Evolutionary conservation across 2,113 vertebrate species (phyloP), one percentile per base, ranked within the genome.

Genomic region (Chloropsis cyanopogon): DNA sequence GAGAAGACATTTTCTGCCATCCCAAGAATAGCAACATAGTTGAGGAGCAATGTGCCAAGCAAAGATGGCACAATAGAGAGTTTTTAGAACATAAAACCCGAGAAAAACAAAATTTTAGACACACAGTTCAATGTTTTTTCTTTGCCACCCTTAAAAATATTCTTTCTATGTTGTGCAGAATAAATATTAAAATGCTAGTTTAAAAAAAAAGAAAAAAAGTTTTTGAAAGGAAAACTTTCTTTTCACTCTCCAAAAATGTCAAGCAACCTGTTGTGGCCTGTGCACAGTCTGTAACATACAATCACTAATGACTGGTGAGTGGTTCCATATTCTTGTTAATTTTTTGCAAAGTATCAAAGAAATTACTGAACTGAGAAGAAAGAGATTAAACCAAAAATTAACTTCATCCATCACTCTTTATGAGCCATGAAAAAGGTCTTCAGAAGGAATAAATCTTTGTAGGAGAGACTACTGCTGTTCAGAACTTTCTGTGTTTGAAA

Each of bases 341-440:
- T 97, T 97, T 96, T 97, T 96, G 93, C 97, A 95, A 96, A 96
- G 82, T 91, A 96, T 97, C 94, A 92, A 84, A 86, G 94, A 98
- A 98, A 97, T 98, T 97, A 97, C 96, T 97, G 97, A 97, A 96
- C 93, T 97, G 97, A 97, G 95, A 57, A 96, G 96, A 92, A 97
- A 97, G 96, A 97, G 98, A 98, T 98, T 98, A 98, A 98, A 98
- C 94, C 96, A 97, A 98, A 98, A 98, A 98, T 98, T 98, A 98
- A 68, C 80, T 97, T 93, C 96, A 98, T 98, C 97, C 97, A 98
- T 98, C 98, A 98, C 92, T 95, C 95, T 97, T 98, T 98, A 98
- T 98, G 98, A 98, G 97, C 98, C 98, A 96, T 98, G 97, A 95
- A 97, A 97, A 97, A 96, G 97, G 95, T 72, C 95, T 97, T 97